These are phyloP conservation scores for Platycheirus rosarum DNA, from an alignment of 2,888 invertebrate genomes.

Conservation along the genomic window DNA sequence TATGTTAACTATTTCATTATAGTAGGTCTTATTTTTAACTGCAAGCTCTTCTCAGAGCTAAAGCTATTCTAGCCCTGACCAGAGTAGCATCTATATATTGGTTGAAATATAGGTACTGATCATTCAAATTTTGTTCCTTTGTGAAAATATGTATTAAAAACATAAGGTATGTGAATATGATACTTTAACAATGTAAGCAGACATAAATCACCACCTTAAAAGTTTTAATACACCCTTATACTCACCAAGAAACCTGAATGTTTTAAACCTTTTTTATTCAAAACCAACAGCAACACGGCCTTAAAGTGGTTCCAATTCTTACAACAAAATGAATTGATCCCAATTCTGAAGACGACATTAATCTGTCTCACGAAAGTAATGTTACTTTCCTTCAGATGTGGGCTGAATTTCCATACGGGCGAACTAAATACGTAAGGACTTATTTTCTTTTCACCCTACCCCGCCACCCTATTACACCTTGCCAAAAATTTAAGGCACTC, in stretches of 20 bases:
- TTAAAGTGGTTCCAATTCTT: not conserved
- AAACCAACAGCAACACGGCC: not conserved
- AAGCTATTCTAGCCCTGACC: no score
- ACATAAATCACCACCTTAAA: not conserved
- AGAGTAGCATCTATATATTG: no score
- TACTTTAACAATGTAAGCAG: no score
- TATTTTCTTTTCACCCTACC: not conserved
- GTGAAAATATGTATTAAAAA: no score
- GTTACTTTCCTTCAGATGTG: conserved; percentile 4
- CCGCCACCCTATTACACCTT: not conserved
- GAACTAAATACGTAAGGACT: conserved; percentile 2
- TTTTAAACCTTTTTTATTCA: conserved; percentile 1
- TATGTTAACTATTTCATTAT: no score
- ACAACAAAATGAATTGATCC: conserved; percentile 8
- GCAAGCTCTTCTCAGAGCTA: no score
- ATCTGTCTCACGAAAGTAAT: not conserved
- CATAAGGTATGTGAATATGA: no score
- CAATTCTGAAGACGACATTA: conserved; percentile 5
- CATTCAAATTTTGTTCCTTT: no score
- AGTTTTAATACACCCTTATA: not conserved
- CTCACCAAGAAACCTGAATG: not conserved
- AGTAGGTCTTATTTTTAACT: no score
- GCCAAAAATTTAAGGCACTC: not conserved
- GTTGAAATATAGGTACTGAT: no score
- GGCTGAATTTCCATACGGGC: conserved; percentile 1